These are phyloP conservation scores for Phyllostomus hastatus DNA, from an alignment of 2,113 vertebrate species.

Conservation along the genomic window DNA sequence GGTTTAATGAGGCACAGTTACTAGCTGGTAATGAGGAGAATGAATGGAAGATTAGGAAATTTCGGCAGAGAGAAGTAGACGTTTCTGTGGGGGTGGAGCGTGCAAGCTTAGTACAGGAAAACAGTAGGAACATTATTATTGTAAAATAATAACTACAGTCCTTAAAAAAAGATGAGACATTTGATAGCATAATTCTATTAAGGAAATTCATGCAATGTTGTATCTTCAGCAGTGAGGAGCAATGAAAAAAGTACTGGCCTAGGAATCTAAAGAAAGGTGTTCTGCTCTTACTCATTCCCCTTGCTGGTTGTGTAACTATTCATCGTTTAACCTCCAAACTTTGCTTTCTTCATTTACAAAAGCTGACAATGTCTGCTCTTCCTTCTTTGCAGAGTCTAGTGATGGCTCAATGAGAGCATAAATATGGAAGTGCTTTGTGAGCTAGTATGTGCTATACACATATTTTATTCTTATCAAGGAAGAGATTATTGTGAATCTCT, in stretches of 20 bases:
- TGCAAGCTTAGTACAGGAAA: background rate
- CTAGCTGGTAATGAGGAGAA: background rate
- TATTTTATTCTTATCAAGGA: background rate
- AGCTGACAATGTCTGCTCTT: background rate
- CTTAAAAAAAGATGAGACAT: conserved; percentile 13
- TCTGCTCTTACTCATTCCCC: background rate
- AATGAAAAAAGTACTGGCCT: background rate
- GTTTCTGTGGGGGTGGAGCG: background rate
- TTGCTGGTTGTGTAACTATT: background rate
- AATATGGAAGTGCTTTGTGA: background rate
- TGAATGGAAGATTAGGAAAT: background rate
- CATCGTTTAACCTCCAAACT: background rate
- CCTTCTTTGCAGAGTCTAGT: background rate
- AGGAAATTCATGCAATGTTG: background rate
- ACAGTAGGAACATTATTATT: background rate
- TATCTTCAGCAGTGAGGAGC: background rate
- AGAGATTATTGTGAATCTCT: background rate
- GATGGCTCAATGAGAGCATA: background rate
- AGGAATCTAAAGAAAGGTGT: background rate
- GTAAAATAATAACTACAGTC: too few relatives aligned
- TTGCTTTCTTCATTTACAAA: conserved; percentile 3
- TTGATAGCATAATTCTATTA: background rate
- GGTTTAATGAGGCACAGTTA: background rate
- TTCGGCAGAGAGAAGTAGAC: background rate
- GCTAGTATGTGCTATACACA: background rate